phyloP scores from a whole-genome alignment of 1,140 invertebrate species.

The Temnothorax nylanderi region DNA sequence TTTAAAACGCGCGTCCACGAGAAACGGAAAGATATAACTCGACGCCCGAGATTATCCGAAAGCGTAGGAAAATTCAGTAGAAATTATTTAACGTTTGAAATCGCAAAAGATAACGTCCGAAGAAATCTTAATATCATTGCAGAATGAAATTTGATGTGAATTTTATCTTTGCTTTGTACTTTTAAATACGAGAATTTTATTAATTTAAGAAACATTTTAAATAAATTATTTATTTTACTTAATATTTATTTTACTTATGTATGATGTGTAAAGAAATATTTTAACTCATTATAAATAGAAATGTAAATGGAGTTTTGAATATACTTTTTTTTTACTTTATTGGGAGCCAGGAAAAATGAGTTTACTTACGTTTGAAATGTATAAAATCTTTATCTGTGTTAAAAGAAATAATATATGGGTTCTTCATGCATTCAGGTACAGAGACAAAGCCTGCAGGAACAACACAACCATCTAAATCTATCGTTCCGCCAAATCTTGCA shows the following conservation, averaged over 20 bases:
- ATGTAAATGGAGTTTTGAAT: not conserved
- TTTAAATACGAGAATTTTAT: not conserved
- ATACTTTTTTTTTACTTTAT: not conserved
- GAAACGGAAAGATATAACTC: not conserved
- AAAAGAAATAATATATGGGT: not conserved
- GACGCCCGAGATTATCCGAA: not conserved
- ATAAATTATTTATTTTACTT: slow-evolving; percentile 7
- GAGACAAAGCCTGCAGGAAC: too few species aligned
- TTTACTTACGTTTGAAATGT: not conserved
- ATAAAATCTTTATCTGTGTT: not conserved
- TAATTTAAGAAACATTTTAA: not conserved
- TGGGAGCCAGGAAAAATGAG: not conserved
- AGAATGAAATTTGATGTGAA: not conserved
- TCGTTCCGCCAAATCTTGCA: too few species aligned
- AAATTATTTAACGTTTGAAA: not conserved
- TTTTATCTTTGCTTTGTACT: not conserved
- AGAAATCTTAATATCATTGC: not conserved
- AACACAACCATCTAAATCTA: too few species aligned
- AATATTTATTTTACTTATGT: not conserved
- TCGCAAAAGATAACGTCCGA: not conserved
- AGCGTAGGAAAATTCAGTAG: not conserved
- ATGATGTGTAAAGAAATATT: not conserved
- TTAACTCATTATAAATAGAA: not conserved
- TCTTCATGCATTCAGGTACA: not conserved
- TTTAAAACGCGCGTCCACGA: not conserved